These are phyloP conservation scores for Drosophila biarmipes DNA, from an alignment of 1,140 invertebrate genomes.

Conservation along the genomic window DNA sequence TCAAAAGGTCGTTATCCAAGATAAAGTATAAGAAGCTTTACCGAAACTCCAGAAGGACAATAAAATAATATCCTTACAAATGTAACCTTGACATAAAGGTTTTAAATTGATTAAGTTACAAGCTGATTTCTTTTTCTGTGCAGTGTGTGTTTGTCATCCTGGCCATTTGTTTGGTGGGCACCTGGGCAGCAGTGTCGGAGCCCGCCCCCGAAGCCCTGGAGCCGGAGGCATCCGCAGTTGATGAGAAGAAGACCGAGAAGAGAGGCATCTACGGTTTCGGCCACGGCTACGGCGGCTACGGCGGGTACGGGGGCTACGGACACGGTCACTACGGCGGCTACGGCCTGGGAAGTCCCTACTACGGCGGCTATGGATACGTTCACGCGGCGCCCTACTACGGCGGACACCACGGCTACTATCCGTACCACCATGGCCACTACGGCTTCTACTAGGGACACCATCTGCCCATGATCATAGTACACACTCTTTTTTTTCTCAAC, in stretches of 20 bases:
- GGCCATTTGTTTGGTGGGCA: constrained; percentile 50
- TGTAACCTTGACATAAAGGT: too few species aligned
- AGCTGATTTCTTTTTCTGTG: background rate
- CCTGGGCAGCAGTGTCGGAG: constrained; percentile 62
- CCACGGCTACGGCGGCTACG: constrained; percentile 48
- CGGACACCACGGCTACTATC: constrained; percentile 71
- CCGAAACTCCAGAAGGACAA: too few species aligned
- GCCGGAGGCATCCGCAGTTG: constrained; percentile 37
- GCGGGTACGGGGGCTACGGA: constrained; percentile 57
- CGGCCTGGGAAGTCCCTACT: constrained; percentile 63
- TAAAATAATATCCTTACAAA: too few species aligned
- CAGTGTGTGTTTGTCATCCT: constrained; percentile 67
- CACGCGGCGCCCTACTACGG: constrained; percentile 65
- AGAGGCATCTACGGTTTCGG: constrained; percentile 77
- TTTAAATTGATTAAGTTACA: background rate
- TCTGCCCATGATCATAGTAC: constrained; percentile 15
- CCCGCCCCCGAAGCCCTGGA: constrained; percentile 35
- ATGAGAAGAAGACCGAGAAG: constrained; percentile 76
- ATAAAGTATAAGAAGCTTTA: too few species aligned
- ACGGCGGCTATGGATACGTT: constrained; percentile 64
- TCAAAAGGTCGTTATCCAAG: too few species aligned
- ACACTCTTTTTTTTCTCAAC: constrained; percentile 32
- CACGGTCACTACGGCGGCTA: constrained; percentile 52
- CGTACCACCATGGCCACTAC: constrained; percentile 73
- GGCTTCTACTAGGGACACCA: constrained; percentile 56